Percentiles rank a stretch among this genome's conserved stretches.
Conservation (phyloP, 2,113 vertebrate species). For the Melospiza melodia region DNA sequence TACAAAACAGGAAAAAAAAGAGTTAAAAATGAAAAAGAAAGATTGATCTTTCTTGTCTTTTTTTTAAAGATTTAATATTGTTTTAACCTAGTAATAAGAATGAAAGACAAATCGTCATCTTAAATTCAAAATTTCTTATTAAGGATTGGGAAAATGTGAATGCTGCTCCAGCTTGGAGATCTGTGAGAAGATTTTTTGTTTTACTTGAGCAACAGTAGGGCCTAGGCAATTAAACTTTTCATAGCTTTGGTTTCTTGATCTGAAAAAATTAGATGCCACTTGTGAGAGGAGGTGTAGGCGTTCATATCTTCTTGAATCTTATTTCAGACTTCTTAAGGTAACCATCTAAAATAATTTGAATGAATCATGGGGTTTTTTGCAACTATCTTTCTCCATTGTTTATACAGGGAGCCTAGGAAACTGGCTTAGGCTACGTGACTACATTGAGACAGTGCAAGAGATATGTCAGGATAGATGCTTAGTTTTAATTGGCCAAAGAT, state of each 20-base stretch:
- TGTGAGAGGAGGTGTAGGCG: neutral
- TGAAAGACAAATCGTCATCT: neutral
- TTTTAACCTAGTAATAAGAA: neutral
- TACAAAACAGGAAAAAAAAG: neutral
- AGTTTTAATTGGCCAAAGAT: neutral
- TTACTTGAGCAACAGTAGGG: neutral
- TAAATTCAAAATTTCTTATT: neutral
- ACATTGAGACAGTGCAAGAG: neutral
- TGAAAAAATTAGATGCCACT: neutral
- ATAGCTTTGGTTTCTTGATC: constrained; percentile 1
- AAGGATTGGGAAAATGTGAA: neutral
- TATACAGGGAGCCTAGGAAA: constrained; percentile 22
- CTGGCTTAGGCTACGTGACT: neutral
- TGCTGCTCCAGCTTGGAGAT: neutral
- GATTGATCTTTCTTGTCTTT: neutral
- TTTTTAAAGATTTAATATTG: neutral
- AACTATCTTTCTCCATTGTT: neutral
- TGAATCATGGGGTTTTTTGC: constrained; percentile 1
- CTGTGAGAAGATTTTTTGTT: neutral
- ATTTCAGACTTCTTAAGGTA: constrained; percentile 38
- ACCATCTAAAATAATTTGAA: constrained; percentile 36
- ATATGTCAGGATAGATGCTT: neutral
- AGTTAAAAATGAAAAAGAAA: neutral
- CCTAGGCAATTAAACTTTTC: neutral
- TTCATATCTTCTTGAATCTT: constrained; percentile 39